Percentiles rank a stretch among this genome's conserved stretches.
Evolutionary conservation across 2,113 vertebrate species (phyloP).

Genomic region (Spea bombifrons): DNA sequence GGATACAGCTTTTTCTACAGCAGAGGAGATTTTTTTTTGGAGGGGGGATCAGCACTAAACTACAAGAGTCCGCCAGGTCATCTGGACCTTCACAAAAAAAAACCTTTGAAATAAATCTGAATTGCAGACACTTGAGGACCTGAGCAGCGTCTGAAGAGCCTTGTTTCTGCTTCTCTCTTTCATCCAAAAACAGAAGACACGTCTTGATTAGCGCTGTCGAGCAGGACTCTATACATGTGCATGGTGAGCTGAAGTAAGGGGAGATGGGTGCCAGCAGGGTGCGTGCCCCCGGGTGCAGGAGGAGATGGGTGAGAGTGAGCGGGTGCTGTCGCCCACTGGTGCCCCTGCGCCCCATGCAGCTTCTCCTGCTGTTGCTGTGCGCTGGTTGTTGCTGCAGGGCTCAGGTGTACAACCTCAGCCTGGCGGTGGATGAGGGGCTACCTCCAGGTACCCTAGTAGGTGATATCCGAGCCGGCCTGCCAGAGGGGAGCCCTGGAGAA

Average conservation of each 20-base stretch:
- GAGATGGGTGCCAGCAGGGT: slow-evolving; percentile 1
- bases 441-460: slow-evolving; percentile 81
- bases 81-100: slow-evolving; percentile 25
- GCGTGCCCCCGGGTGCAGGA: slow-evolving; percentile 1
- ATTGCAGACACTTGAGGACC: slow-evolving; percentile 20
- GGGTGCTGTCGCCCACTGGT: background rate
- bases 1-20: slow-evolving; percentile 25
- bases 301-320: slow-evolving; percentile 11
- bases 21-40: slow-evolving; percentile 15
- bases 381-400: slow-evolving; percentile 56
- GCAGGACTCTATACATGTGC: slow-evolving; percentile 14
- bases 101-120: slow-evolving; percentile 12
- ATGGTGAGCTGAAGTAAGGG: slow-evolving; percentile 10
- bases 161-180: background rate
- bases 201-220: background rate
- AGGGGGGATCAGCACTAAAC: slow-evolving; percentile 8
- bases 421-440: slow-evolving; percentile 78
- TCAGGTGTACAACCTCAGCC: slow-evolving; percentile 76
- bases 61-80: slow-evolving; percentile 25
- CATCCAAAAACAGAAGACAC: background rate
- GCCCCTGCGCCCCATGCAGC: slow-evolving; percentile 37
- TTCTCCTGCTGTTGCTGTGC: slow-evolving; percentile 54
- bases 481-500: slow-evolving; percentile 53
- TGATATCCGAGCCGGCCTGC: slow-evolving; percentile 75
- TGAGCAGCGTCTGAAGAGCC: slow-evolving; percentile 11